Percentiles rank a stretch among this genome's conserved stretches.
These are phyloP conservation scores for Perithous albicinctus DNA, from an alignment of 2,888 invertebrate genomes.

Conservation along the genomic window DNA sequence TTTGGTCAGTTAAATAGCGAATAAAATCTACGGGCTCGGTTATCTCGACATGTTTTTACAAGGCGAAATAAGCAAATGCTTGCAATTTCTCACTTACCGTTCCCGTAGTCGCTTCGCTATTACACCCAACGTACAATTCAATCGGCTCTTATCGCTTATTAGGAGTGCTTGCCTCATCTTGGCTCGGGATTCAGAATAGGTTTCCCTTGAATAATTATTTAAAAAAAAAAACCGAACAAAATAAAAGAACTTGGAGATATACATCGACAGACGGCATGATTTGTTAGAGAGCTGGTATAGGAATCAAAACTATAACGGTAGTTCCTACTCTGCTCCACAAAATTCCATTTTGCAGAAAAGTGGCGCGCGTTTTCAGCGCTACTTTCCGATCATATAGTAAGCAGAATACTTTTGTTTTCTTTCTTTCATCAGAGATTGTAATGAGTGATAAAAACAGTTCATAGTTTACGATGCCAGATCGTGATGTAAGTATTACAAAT, in stretches of 20 bases:
- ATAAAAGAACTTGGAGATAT: constrained; percentile 43
- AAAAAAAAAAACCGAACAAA: constrained; percentile 30
- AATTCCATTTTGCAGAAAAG: constrained; percentile 40
- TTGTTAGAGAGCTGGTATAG: constrained; percentile 44
- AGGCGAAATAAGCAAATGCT: constrained; percentile 21
- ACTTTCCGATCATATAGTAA: constrained; percentile 18
- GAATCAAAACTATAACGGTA: constrained; percentile 48
- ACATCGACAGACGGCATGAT: constrained; percentile 30
- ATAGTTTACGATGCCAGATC: constrained; percentile 67
- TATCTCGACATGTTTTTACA: neutral
- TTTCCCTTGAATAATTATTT: constrained; percentile 41
- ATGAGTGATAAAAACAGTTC: constrained; percentile 56
- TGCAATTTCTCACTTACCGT: constrained; percentile 56
- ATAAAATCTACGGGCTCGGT: neutral
- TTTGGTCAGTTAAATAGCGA: neutral
- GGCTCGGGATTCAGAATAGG: constrained; percentile 53
- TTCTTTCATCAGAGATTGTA: constrained; percentile 29
- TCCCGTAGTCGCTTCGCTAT: constrained; percentile 8
- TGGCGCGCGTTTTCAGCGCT: neutral
- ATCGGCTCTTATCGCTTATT: constrained; percentile 26
- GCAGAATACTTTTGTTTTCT: constrained; percentile 23
- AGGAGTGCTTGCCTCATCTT: constrained; percentile 41
- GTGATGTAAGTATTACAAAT: constrained; percentile 56
- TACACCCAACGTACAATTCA: constrained; percentile 2
- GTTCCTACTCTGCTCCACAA: constrained; percentile 47